These are phyloP conservation scores for Pogonocichla stellata DNA, from an alignment of 2,113 vertebrate species.

Conservation along the genomic window DNA sequence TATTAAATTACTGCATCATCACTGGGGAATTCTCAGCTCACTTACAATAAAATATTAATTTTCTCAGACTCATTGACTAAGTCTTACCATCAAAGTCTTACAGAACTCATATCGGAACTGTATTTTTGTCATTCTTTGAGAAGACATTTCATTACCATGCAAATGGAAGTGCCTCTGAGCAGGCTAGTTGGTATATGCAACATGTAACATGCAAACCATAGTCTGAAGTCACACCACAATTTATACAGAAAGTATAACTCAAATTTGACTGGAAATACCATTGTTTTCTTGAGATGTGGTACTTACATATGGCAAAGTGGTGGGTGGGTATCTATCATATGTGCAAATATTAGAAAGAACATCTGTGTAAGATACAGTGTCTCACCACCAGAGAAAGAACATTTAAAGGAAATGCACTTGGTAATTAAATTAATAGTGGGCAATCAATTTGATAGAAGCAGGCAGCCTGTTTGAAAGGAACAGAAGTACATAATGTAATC, in stretches of 20 bases:
- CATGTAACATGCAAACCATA: neutral
- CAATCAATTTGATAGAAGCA: constrained; percentile 12
- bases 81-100: neutral
- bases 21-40: neutral
- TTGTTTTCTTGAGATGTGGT: neutral
- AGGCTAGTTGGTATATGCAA: neutral
- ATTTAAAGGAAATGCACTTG: neutral
- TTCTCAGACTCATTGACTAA: neutral
- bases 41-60: neutral
- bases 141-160: constrained; percentile 10
- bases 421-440: neutral
- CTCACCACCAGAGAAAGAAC: neutral
- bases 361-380: neutral
- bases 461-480: neutral
- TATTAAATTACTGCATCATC: neutral
- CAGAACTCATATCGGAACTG: neutral
- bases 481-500: neutral
- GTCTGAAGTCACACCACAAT: neutral
- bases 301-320: neutral
- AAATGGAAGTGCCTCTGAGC: neutral
- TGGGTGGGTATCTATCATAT: neutral
- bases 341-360: neutral
- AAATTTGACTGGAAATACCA: neutral
- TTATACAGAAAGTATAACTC: neutral
- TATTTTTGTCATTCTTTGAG: neutral